Percentiles rank a stretch among this genome's conserved stretches.
Conservation (phyloP, 1,140 invertebrate species). For the Heliconius nattereri region DNA sequence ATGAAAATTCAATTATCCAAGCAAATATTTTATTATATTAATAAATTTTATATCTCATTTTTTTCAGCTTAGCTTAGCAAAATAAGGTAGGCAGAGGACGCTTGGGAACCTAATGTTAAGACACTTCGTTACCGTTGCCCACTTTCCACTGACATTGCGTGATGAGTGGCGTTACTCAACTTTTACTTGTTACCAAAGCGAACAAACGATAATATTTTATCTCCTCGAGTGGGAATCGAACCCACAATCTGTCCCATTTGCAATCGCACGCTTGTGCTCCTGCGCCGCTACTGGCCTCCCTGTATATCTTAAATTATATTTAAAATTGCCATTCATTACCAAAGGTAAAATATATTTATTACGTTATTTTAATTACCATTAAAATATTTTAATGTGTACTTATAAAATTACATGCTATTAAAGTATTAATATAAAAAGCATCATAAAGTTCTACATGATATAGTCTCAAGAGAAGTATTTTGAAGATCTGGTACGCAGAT, state of each 20-base stretch:
- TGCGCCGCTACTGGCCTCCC: no score
- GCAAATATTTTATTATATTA: not conserved
- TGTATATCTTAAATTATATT: not conserved
- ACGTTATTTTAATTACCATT: constrained; percentile 5
- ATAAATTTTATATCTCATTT: not conserved
- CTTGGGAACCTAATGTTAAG: no score
- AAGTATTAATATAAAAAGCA: not conserved
- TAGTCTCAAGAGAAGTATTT: not conserved
- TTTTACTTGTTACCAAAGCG: no score
- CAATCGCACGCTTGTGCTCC: no score
- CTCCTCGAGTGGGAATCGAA: no score
- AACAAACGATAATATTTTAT: no score
- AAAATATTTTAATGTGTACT: constrained; percentile 12
- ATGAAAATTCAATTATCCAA: not conserved
- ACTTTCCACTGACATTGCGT: no score
- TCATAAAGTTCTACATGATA: not conserved
- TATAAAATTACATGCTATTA: constrained; percentile 13
- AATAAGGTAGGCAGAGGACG: no score
- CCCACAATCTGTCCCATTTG: no score
- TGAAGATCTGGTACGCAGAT: constrained; percentile 3
- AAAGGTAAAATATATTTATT: constrained; percentile 3
- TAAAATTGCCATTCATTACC: not conserved
- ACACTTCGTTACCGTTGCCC: no score
- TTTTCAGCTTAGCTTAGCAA: no score
- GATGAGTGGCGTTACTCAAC: no score